phyloP scores from a whole-genome alignment of 1,140 invertebrate genomes.

The Drosophila equinoxialis region DNA sequence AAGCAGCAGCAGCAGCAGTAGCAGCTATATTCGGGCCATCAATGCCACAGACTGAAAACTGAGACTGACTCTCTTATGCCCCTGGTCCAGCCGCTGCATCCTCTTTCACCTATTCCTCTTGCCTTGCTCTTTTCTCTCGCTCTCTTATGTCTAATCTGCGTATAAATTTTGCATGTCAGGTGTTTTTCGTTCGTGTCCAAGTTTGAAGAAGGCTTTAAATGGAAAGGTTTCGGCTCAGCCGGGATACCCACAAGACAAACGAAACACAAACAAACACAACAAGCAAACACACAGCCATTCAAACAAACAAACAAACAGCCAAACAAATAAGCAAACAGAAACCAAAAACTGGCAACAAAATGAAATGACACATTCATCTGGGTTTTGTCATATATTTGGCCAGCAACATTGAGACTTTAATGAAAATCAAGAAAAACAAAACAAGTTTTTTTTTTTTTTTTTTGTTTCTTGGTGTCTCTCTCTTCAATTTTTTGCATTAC shows the following conservation, averaged over 20 bases:
- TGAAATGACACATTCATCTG: slow-evolving; percentile 8
- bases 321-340: background rate
- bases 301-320: slow-evolving; percentile 1
- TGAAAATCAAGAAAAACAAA: slow-evolving; percentile 5
- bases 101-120: background rate
- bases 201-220: slow-evolving; percentile 56
- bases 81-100: slow-evolving; percentile 1
- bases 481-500: too few species aligned
- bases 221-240: slow-evolving; percentile 30
- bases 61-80: background rate
- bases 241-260: slow-evolving; percentile 28
- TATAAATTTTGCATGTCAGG: slow-evolving; percentile 64
- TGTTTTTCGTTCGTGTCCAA: slow-evolving; percentile 11
- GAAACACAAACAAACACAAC: slow-evolving; percentile 16
- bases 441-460: too few species aligned
- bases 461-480: too few species aligned
- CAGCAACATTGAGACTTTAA: background rate
- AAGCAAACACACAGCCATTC: background rate
- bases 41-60: slow-evolving; percentile 3
- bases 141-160: slow-evolving; percentile 46
- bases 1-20: slow-evolving; percentile 42
- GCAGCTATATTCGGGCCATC: slow-evolving; percentile 11
- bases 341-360: slow-evolving; percentile 8
- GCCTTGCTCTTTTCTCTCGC: background rate
- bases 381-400: slow-evolving; percentile 1